These are phyloP conservation scores for Hippopotamus amphibius DNA, from an alignment of 2,113 vertebrate species.

Conservation along the genomic window DNA sequence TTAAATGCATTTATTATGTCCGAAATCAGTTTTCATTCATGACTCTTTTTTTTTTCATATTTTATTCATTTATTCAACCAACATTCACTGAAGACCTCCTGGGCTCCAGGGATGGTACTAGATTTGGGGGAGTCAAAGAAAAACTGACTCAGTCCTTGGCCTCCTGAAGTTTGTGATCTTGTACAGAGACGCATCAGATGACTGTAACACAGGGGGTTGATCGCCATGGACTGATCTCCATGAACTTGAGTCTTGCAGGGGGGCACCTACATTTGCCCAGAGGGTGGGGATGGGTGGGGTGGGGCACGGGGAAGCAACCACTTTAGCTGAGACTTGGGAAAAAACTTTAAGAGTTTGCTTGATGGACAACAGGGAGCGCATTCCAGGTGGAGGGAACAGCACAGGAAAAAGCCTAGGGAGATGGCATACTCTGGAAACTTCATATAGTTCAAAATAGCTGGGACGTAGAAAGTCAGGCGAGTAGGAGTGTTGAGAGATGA, in stretches of 20 bases:
- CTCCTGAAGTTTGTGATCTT: neutral
- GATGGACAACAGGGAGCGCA: neutral
- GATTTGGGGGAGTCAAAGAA: neutral
- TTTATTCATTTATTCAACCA: neutral
- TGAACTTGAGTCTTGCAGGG: neutral
- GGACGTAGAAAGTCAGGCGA: neutral
- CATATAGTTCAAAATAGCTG: neutral
- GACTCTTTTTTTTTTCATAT: neutral
- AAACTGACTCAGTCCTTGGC: neutral
- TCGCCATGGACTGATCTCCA: neutral
- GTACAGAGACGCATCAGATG: neutral
- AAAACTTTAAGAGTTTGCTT: neutral
- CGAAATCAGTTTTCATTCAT: neutral
- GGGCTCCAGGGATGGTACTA: neutral
- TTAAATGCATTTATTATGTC: neutral
- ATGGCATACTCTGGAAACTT: neutral
- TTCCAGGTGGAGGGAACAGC: neutral
- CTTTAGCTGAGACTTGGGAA: neutral
- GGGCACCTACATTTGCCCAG: neutral
- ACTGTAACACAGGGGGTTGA: neutral
- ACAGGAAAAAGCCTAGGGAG: neutral
- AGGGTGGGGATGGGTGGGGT: neutral
- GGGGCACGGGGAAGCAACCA: neutral
- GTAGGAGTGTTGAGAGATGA: neutral
- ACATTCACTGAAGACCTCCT: neutral